Percentiles rank a stretch among this genome's conserved stretches.
Evolutionary conservation across 2,113 vertebrate species (phyloP).

Genomic region (Trematocara variabile): DNA sequence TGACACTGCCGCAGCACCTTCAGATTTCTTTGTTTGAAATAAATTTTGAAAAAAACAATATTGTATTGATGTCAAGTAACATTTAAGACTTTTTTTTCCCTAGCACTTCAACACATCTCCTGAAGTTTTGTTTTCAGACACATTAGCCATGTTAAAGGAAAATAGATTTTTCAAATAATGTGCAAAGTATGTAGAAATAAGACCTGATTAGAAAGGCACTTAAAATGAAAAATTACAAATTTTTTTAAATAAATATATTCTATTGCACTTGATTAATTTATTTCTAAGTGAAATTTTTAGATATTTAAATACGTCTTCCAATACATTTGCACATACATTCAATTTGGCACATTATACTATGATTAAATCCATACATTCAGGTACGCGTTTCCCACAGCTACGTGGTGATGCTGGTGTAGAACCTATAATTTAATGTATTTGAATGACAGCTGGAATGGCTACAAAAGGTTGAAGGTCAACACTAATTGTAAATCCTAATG

Average conservation of each 20-base stretch:
- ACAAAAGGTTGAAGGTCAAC: background rate
- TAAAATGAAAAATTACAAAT: background rate
- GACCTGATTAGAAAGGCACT: background rate
- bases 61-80: background rate
- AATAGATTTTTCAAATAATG: background rate
- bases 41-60: background rate
- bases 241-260: background rate
- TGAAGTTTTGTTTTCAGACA: background rate
- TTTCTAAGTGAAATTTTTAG: background rate
- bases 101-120: background rate
- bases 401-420: background rate
- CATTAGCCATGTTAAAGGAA: background rate
- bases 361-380: background rate
- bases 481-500: background rate
- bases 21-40: background rate
- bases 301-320: background rate
- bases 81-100: background rate
- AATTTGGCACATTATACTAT: background rate
- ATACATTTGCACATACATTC: background rate
- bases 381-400: background rate
- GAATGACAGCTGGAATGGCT: background rate
- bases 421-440: background rate
- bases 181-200: background rate
- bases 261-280: background rate
- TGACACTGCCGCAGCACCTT: fast-evolving